Evolutionary conservation across 2,113 vertebrate genomes (phyloP).

Genomic region (Mastomys coucha): DNA sequence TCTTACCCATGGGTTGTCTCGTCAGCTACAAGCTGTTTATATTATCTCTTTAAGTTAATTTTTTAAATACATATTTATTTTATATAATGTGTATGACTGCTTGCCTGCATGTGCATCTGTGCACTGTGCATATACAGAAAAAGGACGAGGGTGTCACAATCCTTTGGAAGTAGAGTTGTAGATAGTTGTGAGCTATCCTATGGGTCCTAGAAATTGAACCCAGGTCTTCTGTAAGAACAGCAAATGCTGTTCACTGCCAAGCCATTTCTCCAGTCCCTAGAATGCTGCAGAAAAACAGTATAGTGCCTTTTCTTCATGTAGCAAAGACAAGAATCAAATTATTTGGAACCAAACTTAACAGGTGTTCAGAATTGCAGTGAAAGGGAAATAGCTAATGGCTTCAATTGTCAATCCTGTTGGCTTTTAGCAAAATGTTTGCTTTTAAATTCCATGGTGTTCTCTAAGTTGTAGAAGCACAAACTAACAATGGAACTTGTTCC

Average conservation of each 20-base stretch:
- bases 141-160: not conserved
- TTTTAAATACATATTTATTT: not conserved
- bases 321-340: not conserved
- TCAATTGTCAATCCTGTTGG: not conserved
- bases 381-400: not conserved
- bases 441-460: not conserved
- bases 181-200: not conserved
- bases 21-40: not conserved
- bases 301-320: not conserved
- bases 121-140: not conserved
- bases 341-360: not conserved
- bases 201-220: not conserved
- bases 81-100: not conserved
- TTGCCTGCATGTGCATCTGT: not conserved
- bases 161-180: not conserved
- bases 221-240: not conserved
- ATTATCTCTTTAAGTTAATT: not conserved
- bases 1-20: not conserved
- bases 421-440: not conserved
- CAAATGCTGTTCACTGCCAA: not conserved
- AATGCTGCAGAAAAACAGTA: not conserved
- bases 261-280: not conserved
- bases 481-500: not conserved
- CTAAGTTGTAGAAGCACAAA: constrained; percentile 13
- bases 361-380: not conserved